Conservation (phyloP, 2,113 vertebrate species). For the Muscicapa adusta region DNA sequence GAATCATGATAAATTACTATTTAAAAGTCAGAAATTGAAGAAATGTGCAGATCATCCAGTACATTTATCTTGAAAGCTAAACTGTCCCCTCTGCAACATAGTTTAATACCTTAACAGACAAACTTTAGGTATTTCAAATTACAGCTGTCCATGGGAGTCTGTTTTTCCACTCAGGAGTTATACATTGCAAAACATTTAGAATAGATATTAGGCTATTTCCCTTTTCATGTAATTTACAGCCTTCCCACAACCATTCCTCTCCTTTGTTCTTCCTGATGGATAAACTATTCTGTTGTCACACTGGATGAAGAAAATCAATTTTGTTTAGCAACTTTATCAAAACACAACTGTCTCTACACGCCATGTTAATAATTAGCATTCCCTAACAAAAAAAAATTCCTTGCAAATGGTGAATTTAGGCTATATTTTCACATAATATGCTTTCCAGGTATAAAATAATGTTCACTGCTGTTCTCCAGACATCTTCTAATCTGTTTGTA, state of each 20-base stretch:
- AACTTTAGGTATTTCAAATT: background rate
- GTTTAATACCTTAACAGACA: background rate
- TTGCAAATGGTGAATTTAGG: background rate
- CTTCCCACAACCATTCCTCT: background rate
- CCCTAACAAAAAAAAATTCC: background rate
- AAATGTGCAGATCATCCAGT: background rate
- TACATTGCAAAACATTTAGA: background rate
- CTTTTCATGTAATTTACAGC: background rate
- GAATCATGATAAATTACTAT: background rate
- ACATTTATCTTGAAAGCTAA: background rate
- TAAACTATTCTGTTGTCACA: background rate
- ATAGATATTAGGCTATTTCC: background rate
- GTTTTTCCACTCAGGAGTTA: background rate
- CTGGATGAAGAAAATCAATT: background rate
- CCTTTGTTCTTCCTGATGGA: background rate
- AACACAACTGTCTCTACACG: background rate
- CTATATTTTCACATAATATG: background rate
- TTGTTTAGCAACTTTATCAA: background rate
- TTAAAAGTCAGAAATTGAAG: background rate
- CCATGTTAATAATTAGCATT: background rate
- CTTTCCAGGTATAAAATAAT: background rate
- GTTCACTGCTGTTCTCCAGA: background rate
- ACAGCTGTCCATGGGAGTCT: background rate
- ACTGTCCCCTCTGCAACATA: background rate
- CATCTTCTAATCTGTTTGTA: background rate